Percentiles rank a stretch among this genome's conserved stretches.
phyloP scores from a whole-genome alignment of 1,140 invertebrate genomes.

The Nebria ingens region DNA sequence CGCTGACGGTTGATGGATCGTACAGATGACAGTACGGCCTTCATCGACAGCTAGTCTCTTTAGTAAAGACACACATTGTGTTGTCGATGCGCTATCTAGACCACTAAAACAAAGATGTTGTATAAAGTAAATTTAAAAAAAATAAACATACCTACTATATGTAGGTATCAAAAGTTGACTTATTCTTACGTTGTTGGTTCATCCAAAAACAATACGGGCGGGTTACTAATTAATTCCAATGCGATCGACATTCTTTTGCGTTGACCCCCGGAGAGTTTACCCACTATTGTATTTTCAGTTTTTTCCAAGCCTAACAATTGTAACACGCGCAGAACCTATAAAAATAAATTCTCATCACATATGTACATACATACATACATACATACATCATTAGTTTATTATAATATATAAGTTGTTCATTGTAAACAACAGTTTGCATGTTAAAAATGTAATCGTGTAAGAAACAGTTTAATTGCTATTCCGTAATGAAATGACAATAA shows the following conservation, averaged over 20 bases:
- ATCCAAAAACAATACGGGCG: constrained; percentile 83
- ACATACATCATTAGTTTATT: too few relatives aligned
- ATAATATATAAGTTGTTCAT: too few relatives aligned
- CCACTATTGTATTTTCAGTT: constrained; percentile 53
- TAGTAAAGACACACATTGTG: constrained; percentile 72
- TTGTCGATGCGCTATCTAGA: constrained; percentile 82
- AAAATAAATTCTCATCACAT: too few relatives aligned
- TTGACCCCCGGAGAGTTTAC: constrained; percentile 75
- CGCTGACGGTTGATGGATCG: constrained; percentile 94
- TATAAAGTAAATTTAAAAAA: constrained; percentile 24
- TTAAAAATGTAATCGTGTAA: too few relatives aligned
- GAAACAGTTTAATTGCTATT: too few relatives aligned
- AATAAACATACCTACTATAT: background rate
- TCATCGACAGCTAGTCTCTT: constrained; percentile 68
- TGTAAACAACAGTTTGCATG: too few relatives aligned
- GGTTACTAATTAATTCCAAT: constrained; percentile 74
- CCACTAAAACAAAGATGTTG: too few relatives aligned
- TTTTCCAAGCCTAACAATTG: constrained; percentile 54
- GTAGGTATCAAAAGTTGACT: constrained; percentile 26
- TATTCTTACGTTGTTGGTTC: constrained; percentile 92
- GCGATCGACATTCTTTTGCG: constrained; percentile 80
- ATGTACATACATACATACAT: too few relatives aligned
- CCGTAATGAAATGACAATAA: too few relatives aligned
- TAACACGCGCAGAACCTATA: constrained; percentile 60
- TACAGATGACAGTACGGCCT: constrained; percentile 85